phyloP scores from a whole-genome alignment of 2,113 vertebrate genomes.

The Butastur rufipennis region DNA sequence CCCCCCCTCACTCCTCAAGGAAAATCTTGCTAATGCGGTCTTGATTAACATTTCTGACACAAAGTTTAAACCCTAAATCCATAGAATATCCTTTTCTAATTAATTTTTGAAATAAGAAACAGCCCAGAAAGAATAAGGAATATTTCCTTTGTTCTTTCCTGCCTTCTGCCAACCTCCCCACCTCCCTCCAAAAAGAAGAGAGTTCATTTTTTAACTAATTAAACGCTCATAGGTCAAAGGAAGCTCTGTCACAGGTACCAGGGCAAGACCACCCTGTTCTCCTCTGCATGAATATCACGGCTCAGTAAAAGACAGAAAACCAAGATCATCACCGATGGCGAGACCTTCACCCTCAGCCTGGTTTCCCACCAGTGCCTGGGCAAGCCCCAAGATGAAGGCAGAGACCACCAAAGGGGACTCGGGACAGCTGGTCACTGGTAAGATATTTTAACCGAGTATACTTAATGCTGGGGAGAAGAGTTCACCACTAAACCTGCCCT shows the following conservation, averaged over 20 bases:
- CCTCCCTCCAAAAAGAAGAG: neutral
- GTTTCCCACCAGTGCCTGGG: neutral
- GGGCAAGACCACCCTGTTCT: neutral
- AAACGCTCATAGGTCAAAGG: neutral
- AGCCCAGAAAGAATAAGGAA: neutral
- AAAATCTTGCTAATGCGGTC: slow-evolving; percentile 2
- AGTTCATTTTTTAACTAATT: neutral
- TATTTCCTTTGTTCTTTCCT: neutral
- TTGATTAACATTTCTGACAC: slow-evolving; percentile 37
- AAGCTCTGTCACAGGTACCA: neutral
- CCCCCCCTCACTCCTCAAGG: neutral
- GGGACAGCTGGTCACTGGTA: neutral
- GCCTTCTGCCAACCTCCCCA: neutral
- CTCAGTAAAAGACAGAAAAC: neutral
- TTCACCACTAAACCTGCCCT: neutral
- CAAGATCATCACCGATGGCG: fast-evolving
- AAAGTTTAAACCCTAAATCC: slow-evolving; percentile 38
- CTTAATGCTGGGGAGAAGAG: neutral
- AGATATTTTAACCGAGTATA: neutral
- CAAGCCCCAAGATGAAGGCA: neutral
- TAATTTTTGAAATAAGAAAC: neutral
- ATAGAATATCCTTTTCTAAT: slow-evolving; percentile 29
- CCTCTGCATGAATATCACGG: neutral
- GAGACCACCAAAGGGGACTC: neutral
- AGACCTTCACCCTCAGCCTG: neutral